A percentile compares a stretch with the other conserved stretches of the same genome.
Evolutionary conservation across 2,888 invertebrate genomes (phyloP).

Genomic region (Salticus scenicus): DNA sequence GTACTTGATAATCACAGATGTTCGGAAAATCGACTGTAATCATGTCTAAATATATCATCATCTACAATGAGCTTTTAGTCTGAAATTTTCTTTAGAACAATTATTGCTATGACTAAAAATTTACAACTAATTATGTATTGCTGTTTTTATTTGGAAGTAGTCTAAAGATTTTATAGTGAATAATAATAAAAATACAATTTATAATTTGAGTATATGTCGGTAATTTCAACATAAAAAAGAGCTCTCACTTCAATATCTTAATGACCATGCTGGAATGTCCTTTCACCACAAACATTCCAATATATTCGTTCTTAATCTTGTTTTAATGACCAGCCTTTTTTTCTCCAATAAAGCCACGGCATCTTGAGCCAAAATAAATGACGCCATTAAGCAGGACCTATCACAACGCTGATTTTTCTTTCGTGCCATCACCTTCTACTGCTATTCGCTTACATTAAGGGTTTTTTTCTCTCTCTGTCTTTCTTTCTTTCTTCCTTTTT

Average conservation of each 20-base stretch:
- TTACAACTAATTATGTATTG: no score
- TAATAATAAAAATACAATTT: no score
- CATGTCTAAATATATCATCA: no score
- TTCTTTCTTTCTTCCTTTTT: not conserved
- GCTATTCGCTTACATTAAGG: not conserved
- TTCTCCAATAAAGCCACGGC: not conserved
- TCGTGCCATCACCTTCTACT: not conserved
- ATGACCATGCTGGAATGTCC: not conserved
- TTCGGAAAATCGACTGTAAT: no score
- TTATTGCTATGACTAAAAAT: no score
- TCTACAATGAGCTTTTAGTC: no score
- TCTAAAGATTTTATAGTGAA: no score
- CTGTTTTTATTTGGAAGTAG: no score
- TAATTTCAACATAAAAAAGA: no score
- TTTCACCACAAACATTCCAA: conserved; percentile 5
- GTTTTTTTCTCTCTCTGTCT: not conserved
- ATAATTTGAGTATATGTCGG: no score
- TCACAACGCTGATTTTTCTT: conserved; percentile 9
- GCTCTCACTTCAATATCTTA: not conserved
- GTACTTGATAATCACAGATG: no score
- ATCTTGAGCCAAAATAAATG: not conserved
- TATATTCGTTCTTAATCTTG: conserved; percentile 3
- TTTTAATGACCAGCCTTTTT: not conserved
- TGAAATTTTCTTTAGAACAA: no score
- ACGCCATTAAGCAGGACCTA: not conserved